Evolutionary conservation across 2,113 vertebrate genomes (phyloP).

Genomic region (Xyrauchen texanus): DNA sequence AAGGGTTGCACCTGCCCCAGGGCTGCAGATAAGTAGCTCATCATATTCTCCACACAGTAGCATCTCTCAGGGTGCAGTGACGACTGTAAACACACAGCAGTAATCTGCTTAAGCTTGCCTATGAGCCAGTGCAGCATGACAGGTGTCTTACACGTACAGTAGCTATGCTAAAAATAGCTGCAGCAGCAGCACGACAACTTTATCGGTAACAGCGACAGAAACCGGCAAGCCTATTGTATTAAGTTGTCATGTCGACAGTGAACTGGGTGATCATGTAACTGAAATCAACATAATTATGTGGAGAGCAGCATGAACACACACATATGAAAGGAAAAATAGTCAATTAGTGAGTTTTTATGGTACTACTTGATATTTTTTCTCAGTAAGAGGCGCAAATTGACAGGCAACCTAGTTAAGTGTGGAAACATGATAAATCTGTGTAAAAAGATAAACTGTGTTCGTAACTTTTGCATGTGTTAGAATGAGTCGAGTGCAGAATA

Average conservation of each 20-base stretch:
- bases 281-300: conserved; percentile 20
- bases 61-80: conserved; percentile 36
- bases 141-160: conserved; percentile 49
- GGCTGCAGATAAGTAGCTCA: conserved; percentile 45
- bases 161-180: conserved; percentile 16
- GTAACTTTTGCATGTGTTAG: too few species aligned
- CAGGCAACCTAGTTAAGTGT: background rate
- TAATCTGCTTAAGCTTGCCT: conserved; percentile 46
- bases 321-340: background rate
- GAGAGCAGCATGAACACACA: background rate
- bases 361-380: background rate
- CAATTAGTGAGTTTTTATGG: background rate
- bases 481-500: too few species aligned
- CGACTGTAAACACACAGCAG: conserved; percentile 45
- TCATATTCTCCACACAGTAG: conserved; percentile 50
- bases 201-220: background rate
- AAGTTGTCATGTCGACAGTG: background rate
- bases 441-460: too few species aligned
- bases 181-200: background rate
- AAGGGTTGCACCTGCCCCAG: conserved; percentile 29
- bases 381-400: background rate
- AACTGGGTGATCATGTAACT: background rate
- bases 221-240: conserved; percentile 15
- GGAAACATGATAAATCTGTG: background rate
- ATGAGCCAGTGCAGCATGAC: conserved; percentile 40